Evolutionary conservation across 2,113 vertebrate species (phyloP), one percentile per base, ranked within the genome.

Genomic region (Montifringilla adamsi): DNA sequence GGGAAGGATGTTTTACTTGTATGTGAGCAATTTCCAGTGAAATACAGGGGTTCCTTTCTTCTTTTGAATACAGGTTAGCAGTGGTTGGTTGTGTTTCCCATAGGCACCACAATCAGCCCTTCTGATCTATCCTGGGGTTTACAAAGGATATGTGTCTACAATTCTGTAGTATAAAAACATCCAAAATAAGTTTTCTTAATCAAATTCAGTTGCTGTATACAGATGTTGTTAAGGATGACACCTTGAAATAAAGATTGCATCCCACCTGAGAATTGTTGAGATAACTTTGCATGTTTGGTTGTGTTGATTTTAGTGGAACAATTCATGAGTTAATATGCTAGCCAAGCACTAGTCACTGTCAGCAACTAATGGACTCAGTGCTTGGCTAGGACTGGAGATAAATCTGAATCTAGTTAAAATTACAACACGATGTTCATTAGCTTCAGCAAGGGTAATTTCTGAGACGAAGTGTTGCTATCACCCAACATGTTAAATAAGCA

Each of bases 361-460:
- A 88, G 66, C 28, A 91, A 44, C 84, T 95, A 92, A 96, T 92
- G 35, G 77, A 87, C 80, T 95, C 72, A 47, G 21, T 86, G 43
- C 94, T 89, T 77, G 77, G 56, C 49, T 87, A 66, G 55, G 52
- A 28, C 63, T 87, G 43, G 68, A 95, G 87, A 96, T 96, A 90
- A 93, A 94, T 96, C 90, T 95, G 91, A 96, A 94, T 87, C 90
- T 96, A 74, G 92, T 95, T 97, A 91, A 95, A 95, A 92, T 96
- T 97, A 80, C 85, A 96, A 90, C 94, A 81, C 66, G 95, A 59
- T 95, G 87, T 96, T 97, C 91, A 97, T 97, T 97, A 97, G 84
- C 89, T 95, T 96, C 86, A 92, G 90, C 64, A 91, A 95, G 95
- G 68, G 69, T 96, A 92, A 97, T 96, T 95, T 96, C 60, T 94